Conservation (phyloP, 2,888 invertebrate species). For the Pachymerium ferrugineum region DNA sequence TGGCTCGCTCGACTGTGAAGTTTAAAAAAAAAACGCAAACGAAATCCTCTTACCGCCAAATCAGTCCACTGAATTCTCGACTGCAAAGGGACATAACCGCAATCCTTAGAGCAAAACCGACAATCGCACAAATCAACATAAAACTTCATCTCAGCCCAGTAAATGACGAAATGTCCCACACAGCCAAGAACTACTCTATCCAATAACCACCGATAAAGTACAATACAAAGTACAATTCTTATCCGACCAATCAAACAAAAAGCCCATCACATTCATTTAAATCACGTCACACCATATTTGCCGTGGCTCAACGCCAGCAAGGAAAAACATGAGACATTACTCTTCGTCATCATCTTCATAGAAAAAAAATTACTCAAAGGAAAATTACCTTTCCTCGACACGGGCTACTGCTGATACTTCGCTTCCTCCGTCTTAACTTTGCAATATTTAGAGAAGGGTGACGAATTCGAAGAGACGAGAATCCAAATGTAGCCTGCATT, state of each 20-base stretch:
- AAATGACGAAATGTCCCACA: neutral
- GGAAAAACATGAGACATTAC: neutral
- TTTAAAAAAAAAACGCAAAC: neutral
- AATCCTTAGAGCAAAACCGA: neutral
- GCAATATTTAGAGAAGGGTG: neutral
- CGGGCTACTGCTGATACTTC: neutral
- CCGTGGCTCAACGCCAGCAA: neutral
- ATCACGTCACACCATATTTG: neutral
- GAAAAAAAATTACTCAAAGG: neutral
- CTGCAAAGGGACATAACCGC: neutral
- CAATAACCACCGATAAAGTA: neutral
- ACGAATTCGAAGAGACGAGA: neutral
- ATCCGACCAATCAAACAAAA: neutral
- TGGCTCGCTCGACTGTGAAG: no score
- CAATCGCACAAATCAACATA: neutral
- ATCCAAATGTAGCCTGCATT: neutral
- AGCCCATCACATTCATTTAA: neutral
- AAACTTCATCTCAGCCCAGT: neutral
- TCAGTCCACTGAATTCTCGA: neutral
- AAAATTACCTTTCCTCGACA: conserved; percentile 9
- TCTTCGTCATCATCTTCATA: neutral
- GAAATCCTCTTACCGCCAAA: neutral
- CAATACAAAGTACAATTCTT: no score
- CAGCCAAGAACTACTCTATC: neutral
- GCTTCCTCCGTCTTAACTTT: neutral